Evolutionary conservation across 1,140 invertebrate genomes (phyloP), one percentile per base, ranked within the genome.

Genomic region (Diploscapter pachys): DNA sequence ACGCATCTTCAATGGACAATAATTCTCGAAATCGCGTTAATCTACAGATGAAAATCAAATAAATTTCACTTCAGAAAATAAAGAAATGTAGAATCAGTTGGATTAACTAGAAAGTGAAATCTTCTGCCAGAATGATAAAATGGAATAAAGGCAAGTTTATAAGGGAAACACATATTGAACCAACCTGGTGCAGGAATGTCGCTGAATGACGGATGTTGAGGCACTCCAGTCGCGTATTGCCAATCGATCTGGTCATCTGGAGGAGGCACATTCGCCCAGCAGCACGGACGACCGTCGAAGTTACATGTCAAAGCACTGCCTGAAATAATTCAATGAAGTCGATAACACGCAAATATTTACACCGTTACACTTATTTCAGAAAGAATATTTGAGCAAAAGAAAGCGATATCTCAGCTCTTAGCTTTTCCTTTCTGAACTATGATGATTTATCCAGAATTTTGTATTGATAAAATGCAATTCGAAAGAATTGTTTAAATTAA

Each of bases 161-260:
- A 50, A 59, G 3, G 56, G 13, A 63, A 3, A 62, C 4, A 48
- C 13, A 5, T 49, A 5, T 9, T 53, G 3, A 3, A 31, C 75
- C 68, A 3, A 76, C 75, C 69, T 53, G 63, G 72, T 52, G 52
- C 72, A 9, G 80, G 73, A 63, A 84, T 72, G 65, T 83, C 80
- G 50, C 59, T 65, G 67, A 81, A 81, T 54, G 72, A 51, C 51
- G 68, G 53, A n/a, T 71, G 71, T 9, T 82, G 71, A 13, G 80
- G 82, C 8, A 70, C 61, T n/a, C 79, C 83, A 63, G 61, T 71
- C 3, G 75, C 82, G 72, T 74, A 57, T 69, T 83, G 73, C 82
- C 83, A 85, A 71, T 85, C 83, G 70, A 85, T 79, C 76, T 85
- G 83, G 63, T 85, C 83, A 62, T 85, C 83, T 51, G 83, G 83